Evolutionary conservation across 2,113 vertebrate species (phyloP), one percentile per base, ranked within the genome.

Genomic region (Brachypteracias leptosomus): DNA sequence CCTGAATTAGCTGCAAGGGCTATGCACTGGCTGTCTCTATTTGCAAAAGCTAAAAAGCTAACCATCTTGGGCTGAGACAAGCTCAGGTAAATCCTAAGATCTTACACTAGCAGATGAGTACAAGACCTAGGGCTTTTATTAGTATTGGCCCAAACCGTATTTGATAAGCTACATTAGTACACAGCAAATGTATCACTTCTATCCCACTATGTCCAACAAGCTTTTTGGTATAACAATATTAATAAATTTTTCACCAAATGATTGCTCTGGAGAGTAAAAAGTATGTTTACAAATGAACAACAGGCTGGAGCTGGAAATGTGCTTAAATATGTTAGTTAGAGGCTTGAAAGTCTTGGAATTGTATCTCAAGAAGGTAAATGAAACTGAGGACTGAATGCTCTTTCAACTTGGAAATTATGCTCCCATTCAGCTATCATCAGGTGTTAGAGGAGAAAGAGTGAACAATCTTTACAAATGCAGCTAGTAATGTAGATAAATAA

Each of bases 401-500:
- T 68, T 85, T 80, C 73, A 63, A 61, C 16, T 9, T 78, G 70
- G 46, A 74, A 77, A 71, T 4, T 3, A 49, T 40, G 35, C 6
- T 93, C 35, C 18, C 67, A 59, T 88, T 90, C 75, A 57, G 59
- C 63, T 71, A 28, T 35, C 22, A 4, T 90, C 59, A 78, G 65
- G 55, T 67, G 51, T 94, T 85, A 71, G 33, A 87, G 44, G n/a
- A 96, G 59, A 82, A 91, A 83, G 42, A 91, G 29, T 52, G 62
- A 91, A 80, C 29, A 74, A 58, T 79, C 55, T 93, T 78, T 92
- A 82, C 44, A 90, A 96, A 85, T 80, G 67, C 57, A 95, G 61
- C 79, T 57, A 83, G 92, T 74, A 96, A 86, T 49, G 59, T 42
- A 54, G 89, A 89, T 96, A 94, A 96, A 96, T 93, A 96, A 95